Conservation (phyloP, 2,888 invertebrate genomes). For the Pammene fasciana region DNA sequence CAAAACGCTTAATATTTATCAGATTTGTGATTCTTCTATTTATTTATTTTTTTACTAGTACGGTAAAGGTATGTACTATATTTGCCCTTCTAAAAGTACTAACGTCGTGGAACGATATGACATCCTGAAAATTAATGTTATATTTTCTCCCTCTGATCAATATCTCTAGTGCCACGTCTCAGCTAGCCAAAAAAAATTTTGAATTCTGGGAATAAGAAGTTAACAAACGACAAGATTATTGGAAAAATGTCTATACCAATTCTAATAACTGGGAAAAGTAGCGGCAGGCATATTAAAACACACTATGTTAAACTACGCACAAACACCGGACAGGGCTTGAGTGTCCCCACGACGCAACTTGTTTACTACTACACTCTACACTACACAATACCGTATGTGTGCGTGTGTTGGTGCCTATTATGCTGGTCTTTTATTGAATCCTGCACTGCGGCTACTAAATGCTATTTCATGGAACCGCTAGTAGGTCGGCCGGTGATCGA, state of each 20-base stretch:
- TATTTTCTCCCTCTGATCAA: background rate
- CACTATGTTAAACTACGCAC: slow-evolving; percentile 10
- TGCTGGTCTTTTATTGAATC: slow-evolving; percentile 19
- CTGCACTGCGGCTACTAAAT: slow-evolving; percentile 38
- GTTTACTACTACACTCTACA: background rate
- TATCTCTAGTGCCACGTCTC: background rate
- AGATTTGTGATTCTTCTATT: too few species aligned
- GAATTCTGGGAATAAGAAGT: too few species aligned
- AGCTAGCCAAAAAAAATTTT: background rate
- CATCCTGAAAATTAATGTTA: background rate
- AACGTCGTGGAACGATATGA: background rate
- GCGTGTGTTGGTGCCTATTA: slow-evolving; percentile 14
- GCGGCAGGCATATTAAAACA: slow-evolving; percentile 10
- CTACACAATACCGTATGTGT: slow-evolving; percentile 3
- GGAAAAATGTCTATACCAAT: too few species aligned
- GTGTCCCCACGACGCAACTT: slow-evolving; percentile 12
- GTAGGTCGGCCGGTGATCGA: slow-evolving; percentile 30
- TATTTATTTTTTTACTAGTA: too few species aligned
- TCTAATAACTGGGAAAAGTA: background rate
- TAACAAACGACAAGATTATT: too few species aligned
- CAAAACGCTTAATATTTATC: too few species aligned
- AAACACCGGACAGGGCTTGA: slow-evolving; percentile 4
- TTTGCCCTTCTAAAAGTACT: background rate
- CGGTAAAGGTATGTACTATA: too few species aligned
- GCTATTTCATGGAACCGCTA: slow-evolving; percentile 32